Percentiles rank a stretch among this genome's conserved stretches.
Conservation (phyloP, 2,113 vertebrate species). For the Megalops atlanticus region DNA sequence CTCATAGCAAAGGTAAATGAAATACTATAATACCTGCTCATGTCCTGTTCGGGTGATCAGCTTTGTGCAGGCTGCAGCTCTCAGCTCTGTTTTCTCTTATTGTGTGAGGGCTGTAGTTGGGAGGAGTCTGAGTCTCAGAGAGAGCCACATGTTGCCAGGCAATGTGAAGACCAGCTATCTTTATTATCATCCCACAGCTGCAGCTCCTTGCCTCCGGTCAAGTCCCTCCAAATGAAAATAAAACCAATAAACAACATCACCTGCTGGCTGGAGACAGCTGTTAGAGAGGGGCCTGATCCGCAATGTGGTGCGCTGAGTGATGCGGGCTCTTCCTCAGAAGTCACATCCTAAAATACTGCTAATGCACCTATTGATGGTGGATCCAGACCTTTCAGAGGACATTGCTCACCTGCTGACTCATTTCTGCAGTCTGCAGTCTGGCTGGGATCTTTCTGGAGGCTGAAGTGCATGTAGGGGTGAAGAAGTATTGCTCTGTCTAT, state of each 20-base stretch:
- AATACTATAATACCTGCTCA: not conserved
- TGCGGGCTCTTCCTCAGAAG: not conserved
- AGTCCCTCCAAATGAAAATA: slow-evolving; percentile 13
- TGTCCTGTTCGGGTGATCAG: too few relatives aligned
- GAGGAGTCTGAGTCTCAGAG: not conserved
- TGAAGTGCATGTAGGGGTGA: not conserved
- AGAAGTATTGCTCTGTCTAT: too few relatives aligned
- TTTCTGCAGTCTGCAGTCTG: not conserved
- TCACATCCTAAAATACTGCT: not conserved
- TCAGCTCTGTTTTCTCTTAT: not conserved
- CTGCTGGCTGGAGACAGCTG: not conserved
- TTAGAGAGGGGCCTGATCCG: not conserved
- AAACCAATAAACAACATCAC: slow-evolving; percentile 12
- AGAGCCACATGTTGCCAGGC: slow-evolving; percentile 8
- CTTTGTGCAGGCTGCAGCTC: not conserved
- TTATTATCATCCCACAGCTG: not conserved
- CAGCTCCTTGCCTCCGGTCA: not conserved
- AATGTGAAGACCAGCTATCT: not conserved
- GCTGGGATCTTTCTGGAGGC: not conserved
- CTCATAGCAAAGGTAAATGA: not conserved
- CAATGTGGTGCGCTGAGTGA: not conserved
- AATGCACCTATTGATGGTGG: not conserved
- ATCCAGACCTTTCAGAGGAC: not conserved
- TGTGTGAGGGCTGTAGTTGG: not conserved
- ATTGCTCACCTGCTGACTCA: not conserved